phyloP scores from a whole-genome alignment of 2,113 vertebrate genomes.

The Argyrosomus japonicus region DNA sequence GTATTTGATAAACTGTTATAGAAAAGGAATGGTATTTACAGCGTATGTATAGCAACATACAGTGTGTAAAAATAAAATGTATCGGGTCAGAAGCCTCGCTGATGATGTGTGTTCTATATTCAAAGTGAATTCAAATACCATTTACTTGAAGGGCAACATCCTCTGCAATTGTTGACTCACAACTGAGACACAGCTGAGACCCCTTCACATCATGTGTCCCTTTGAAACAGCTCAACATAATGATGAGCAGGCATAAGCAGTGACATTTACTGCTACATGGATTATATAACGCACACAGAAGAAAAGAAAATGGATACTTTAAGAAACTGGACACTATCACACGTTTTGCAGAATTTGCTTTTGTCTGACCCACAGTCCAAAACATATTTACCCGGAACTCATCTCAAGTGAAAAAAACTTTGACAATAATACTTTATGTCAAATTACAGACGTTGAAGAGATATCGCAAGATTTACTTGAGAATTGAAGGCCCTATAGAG shows the following conservation, averaged over 20 bases:
- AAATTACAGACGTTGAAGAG: constrained; percentile 50
- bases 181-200: neutral
- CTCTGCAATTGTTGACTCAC: constrained; percentile 2
- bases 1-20: neutral
- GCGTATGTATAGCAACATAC: neutral
- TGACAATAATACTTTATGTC: constrained; percentile 40
- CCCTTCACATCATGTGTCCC: neutral
- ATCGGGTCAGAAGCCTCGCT: neutral
- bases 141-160: neutral
- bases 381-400: neutral
- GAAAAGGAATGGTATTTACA: neutral
- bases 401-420: constrained; percentile 7
- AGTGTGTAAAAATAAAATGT: neutral
- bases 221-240: constrained; percentile 1
- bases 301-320: too few relatives aligned
- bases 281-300: constrained; percentile 1
- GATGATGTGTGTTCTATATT: neutral
- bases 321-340: too few relatives aligned
- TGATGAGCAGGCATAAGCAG: neutral
- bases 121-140: neutral
- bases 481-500: constrained; percentile 52
- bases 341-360: neutral
- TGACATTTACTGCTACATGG: neutral
- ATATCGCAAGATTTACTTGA: constrained; percentile 56
- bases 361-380: neutral